Conservation (phyloP, 2,888 invertebrate genomes). For the Euzophera pinguis region DNA sequence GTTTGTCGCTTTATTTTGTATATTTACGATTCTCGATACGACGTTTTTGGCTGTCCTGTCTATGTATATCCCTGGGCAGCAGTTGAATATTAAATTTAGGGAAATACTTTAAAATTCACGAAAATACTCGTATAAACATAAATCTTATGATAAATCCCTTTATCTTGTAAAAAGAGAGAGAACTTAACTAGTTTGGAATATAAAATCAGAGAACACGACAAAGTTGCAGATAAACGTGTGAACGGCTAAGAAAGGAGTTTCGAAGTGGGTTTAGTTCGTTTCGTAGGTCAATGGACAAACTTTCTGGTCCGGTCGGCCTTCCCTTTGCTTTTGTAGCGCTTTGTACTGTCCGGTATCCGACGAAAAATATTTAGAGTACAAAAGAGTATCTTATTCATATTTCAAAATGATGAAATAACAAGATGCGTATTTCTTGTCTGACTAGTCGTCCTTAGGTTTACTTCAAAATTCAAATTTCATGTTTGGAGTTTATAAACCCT, state of each 20-base stretch:
- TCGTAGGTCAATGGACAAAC: conserved; percentile 16
- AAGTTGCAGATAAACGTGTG: background rate
- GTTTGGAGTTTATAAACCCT: too few relatives aligned
- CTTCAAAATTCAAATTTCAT: too few relatives aligned
- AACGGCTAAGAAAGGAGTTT: background rate
- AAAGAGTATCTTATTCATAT: background rate
- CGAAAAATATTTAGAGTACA: background rate
- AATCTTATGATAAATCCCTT: background rate
- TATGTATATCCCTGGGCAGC: too few relatives aligned
- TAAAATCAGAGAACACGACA: background rate
- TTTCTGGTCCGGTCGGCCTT: conserved; percentile 19
- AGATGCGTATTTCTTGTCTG: too few relatives aligned
- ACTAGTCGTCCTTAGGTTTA: too few relatives aligned
- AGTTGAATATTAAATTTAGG: too few relatives aligned
- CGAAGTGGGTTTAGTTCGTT: conserved; percentile 4
- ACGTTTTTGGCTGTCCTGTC: too few relatives aligned
- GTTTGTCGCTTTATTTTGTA: too few relatives aligned
- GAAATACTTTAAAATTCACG: too few relatives aligned
- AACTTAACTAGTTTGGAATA: background rate
- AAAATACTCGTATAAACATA: background rate
- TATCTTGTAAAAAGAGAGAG: background rate
- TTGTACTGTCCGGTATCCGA: conserved; percentile 28
- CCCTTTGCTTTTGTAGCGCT: conserved; percentile 30
- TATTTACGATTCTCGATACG: too few relatives aligned
- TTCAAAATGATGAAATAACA: too few relatives aligned